These are phyloP conservation scores for Cerceris rybyensis DNA, from an alignment of 2,888 invertebrate species.

Conservation along the genomic window DNA sequence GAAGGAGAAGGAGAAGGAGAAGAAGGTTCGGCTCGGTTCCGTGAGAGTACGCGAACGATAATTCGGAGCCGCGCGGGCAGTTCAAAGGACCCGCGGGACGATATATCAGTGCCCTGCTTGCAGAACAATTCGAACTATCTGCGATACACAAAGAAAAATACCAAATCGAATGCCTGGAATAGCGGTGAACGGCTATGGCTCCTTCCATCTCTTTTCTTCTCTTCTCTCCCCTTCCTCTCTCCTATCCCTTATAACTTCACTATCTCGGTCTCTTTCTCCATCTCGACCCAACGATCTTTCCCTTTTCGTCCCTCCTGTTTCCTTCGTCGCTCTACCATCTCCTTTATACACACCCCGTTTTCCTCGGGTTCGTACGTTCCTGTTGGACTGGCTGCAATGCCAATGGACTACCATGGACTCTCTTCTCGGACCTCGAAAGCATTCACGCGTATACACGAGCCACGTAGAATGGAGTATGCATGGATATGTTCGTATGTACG, in stretches of 20 bases:
- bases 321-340: constrained; percentile 19
- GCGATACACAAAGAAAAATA: constrained; percentile 82
- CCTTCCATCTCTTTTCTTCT: constrained; percentile 52
- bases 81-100: constrained; percentile 82
- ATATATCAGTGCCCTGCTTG: constrained; percentile 82
- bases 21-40: constrained; percentile 54
- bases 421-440: constrained; percentile 49
- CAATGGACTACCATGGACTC: constrained; percentile 62
- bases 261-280: constrained; percentile 36
- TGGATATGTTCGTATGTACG: constrained; percentile 1
- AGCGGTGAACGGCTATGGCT: constrained; percentile 72
- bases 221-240: constrained; percentile 43
- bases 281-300: not conserved
- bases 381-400: constrained; percentile 52
- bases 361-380: constrained; percentile 52
- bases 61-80: constrained; percentile 76
- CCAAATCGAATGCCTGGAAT: constrained; percentile 82
- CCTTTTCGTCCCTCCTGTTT: constrained; percentile 6
- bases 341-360: constrained; percentile 52
- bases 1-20: constrained; percentile 16
- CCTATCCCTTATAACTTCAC: constrained; percentile 30
- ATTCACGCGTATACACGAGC: constrained; percentile 29
- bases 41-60: constrained; percentile 79
- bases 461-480: constrained; percentile 8
- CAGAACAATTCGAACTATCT: constrained; percentile 82